phyloP scores from a whole-genome alignment of 1,140 invertebrate species.

The Lineus longissimus region DNA sequence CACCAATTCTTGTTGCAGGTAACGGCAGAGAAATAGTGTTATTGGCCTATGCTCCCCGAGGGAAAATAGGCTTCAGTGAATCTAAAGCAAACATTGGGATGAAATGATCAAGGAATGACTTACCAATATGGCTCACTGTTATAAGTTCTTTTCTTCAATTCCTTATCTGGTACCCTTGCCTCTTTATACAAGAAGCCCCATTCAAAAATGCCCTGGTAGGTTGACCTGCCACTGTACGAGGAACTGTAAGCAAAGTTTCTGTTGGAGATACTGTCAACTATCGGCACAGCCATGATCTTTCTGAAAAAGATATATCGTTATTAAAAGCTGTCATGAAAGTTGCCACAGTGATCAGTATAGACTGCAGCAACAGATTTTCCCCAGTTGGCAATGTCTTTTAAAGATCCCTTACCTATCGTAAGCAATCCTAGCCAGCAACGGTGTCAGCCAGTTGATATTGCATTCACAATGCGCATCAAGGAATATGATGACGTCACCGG shows the following conservation, averaged over 20 bases:
- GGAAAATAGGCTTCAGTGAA: no score
- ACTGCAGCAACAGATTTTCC: no score
- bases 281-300: conserved; percentile 92
- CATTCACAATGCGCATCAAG: conserved; percentile 80
- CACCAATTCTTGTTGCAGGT: no score
- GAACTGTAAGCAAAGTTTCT: conserved; percentile 81
- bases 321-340: no score
- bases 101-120: conserved; percentile 17
- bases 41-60: no score
- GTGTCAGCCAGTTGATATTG: conserved; percentile 93
- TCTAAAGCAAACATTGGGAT: background rate
- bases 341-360: no score
- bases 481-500: conserved; percentile 95
- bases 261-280: conserved; percentile 92
- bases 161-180: conserved; percentile 82
- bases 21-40: no score
- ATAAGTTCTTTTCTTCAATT: conserved; percentile 71
- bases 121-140: conserved; percentile 91
- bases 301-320: conserved; percentile 44
- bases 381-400: no score
- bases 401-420: conserved; percentile 72
- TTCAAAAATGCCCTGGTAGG: conserved; percentile 92
- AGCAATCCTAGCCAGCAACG: conserved; percentile 89
- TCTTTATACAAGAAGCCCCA: conserved; percentile 99
- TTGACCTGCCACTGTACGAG: conserved; percentile 71